Conservation (phyloP, 2,888 invertebrate genomes). For the Lithophane ornitopus region DNA sequence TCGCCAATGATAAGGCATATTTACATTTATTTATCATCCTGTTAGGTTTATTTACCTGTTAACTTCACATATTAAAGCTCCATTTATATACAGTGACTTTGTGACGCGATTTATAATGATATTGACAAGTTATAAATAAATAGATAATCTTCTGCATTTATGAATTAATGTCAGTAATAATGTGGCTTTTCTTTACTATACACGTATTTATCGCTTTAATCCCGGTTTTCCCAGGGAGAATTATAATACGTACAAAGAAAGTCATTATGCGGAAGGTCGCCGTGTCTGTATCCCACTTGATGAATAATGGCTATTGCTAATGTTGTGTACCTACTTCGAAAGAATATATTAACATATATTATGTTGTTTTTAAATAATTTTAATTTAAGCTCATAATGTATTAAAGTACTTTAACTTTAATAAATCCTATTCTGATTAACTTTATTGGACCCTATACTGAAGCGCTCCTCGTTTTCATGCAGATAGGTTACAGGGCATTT, state of each 20-base stretch:
- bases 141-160: conserved; percentile 24
- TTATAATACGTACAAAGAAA: conserved; percentile 49
- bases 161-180: conserved; percentile 29
- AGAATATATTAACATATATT: conserved; percentile 38
- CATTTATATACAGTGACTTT: conserved; percentile 34
- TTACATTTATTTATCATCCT: conserved; percentile 58
- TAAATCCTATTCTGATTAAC: not conserved
- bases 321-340: conserved; percentile 10
- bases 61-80: conserved; percentile 44
- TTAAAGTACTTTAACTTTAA: not conserved
- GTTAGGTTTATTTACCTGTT: conserved; percentile 58
- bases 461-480: conserved; percentile 10
- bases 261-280: conserved; percentile 42
- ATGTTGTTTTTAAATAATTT: conserved; percentile 7
- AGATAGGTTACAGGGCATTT: conserved; percentile 18
- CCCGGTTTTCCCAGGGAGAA: conserved; percentile 46
- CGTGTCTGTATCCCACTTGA: conserved; percentile 17
- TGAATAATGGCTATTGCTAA: conserved; percentile 50
- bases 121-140: conserved; percentile 28
- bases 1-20: conserved; percentile 59
- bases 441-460: not conserved
- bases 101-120: conserved; percentile 32
- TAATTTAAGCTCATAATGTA: not conserved
- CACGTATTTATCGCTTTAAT: conserved; percentile 38
- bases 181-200: conserved; percentile 28